Percentiles rank a stretch among this genome's conserved stretches.
Evolutionary conservation across 2,797 vertebrate genomes (phyloP).

Genomic region (Esox masquinongy): DNA sequence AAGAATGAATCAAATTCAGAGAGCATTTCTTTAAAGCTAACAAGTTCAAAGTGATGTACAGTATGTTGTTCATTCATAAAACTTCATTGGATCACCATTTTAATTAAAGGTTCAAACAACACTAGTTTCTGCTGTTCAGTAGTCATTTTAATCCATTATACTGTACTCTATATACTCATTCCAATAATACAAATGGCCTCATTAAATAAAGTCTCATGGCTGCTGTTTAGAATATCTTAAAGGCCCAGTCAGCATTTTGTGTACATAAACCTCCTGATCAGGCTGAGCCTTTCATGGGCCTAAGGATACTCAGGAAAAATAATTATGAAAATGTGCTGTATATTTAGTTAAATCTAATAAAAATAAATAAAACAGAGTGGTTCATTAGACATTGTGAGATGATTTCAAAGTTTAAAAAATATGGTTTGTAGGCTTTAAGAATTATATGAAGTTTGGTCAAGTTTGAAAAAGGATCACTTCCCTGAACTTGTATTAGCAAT

Average conservation of each 20-base stretch:
- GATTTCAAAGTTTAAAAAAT: no score
- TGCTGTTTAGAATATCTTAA: no score
- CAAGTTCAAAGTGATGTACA: not conserved
- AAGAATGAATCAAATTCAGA: not conserved
- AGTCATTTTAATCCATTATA: not conserved
- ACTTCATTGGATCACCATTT: not conserved
- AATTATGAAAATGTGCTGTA: no score
- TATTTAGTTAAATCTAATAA: no score
- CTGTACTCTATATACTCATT: not conserved
- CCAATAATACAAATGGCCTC: not conserved
- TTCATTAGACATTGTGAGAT: no score
- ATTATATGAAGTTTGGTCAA: not conserved
- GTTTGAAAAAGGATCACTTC: not conserved
- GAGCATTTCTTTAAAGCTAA: not conserved
- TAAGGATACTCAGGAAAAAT: no score
- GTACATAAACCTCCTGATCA: no score
- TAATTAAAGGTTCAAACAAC: not conserved
- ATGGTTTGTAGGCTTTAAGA: no score
- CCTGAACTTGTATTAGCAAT: slow-evolving; percentile 14
- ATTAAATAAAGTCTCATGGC: no score
- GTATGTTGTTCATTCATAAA: not conserved
- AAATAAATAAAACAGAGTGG: no score
- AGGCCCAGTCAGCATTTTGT: no score
- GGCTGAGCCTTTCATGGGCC: no score
- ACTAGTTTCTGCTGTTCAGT: not conserved